phyloP scores from a whole-genome alignment of 1,140 invertebrate genomes.

The Monomorium pharaonis region DNA sequence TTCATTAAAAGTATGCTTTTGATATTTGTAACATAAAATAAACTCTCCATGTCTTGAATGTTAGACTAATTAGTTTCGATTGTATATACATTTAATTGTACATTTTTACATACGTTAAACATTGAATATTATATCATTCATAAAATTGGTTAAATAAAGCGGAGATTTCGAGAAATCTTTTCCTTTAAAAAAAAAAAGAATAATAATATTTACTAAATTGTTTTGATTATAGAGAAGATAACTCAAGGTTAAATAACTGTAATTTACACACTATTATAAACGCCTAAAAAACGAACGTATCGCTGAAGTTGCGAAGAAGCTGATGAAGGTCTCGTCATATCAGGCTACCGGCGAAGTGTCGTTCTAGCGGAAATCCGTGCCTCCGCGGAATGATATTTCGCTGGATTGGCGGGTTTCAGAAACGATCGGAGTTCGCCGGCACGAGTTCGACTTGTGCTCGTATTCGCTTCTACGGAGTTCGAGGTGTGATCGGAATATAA shows the following conservation, averaged over 20 bases:
- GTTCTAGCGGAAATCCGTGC: conserved; percentile 46
- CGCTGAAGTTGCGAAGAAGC: conserved; percentile 3
- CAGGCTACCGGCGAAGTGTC: conserved; percentile 26
- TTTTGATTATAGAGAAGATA: neutral
- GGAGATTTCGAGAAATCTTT: neutral
- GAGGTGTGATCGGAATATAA: conserved; percentile 72
- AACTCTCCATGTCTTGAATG: too few species aligned
- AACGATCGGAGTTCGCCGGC: conserved; percentile 53
- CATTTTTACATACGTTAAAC: neutral
- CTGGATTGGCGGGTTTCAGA: conserved; percentile 63
- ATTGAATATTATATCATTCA: neutral
- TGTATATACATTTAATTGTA: too few species aligned
- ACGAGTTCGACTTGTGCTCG: conserved; percentile 23
- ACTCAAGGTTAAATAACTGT: neutral
- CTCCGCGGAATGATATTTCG: conserved; percentile 62
- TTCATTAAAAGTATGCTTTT: too few species aligned
- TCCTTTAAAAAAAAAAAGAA: neutral
- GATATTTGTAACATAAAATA: too few species aligned
- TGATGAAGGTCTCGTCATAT: conserved; percentile 32
- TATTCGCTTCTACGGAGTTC: conserved; percentile 51
- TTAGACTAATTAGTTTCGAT: too few species aligned
- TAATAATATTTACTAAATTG: neutral
- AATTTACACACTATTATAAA: neutral
- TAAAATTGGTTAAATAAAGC: neutral
- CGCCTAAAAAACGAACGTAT: neutral